Conservation (phyloP, 1,140 invertebrate species). For the Lucilia cuprina region DNA sequence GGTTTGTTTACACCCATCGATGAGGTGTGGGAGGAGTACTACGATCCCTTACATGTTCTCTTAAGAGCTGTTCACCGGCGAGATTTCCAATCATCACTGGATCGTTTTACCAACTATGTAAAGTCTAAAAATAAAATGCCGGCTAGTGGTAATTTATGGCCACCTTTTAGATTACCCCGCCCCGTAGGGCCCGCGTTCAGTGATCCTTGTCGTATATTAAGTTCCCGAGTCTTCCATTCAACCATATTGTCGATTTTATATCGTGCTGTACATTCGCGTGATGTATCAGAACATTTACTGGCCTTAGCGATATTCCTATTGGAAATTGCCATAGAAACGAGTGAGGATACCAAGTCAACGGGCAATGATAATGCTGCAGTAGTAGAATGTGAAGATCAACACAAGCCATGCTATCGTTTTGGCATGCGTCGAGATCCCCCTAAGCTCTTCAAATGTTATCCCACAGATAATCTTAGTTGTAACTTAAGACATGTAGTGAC, state of each 20-base stretch:
- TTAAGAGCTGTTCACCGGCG: conserved; percentile 88
- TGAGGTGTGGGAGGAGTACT: conserved; percentile 88
- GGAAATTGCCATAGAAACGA: conserved; percentile 80
- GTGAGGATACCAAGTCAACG: conserved; percentile 63
- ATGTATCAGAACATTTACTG: conserved; percentile 83
- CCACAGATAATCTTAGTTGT: conserved; percentile 77
- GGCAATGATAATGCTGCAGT: conserved; percentile 45
- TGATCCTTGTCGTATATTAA: conserved; percentile 75
- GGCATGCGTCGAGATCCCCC: conserved; percentile 60
- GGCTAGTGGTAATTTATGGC: conserved; percentile 76
- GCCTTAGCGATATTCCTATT: conserved; percentile 86
- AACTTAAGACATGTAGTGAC: conserved; percentile 80
- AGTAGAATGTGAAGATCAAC: conserved; percentile 50
- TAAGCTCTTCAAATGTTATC: conserved; percentile 77
- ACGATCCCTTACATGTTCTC: conserved; percentile 92
- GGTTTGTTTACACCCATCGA: conserved; percentile 92
- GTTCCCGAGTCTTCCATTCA: conserved; percentile 84
- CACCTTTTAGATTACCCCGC: conserved; percentile 79
- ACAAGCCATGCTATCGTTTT: conserved; percentile 44
- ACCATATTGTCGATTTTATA: conserved; percentile 84
- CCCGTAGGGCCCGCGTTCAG: conserved; percentile 72
- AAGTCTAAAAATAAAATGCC: conserved; percentile 73
- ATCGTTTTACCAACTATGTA: conserved; percentile 82
- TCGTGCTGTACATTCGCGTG: conserved; percentile 79
- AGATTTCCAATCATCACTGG: conserved; percentile 94